Conservation (phyloP, 2,797 vertebrate genomes). For the Esox masquinongy region DNA sequence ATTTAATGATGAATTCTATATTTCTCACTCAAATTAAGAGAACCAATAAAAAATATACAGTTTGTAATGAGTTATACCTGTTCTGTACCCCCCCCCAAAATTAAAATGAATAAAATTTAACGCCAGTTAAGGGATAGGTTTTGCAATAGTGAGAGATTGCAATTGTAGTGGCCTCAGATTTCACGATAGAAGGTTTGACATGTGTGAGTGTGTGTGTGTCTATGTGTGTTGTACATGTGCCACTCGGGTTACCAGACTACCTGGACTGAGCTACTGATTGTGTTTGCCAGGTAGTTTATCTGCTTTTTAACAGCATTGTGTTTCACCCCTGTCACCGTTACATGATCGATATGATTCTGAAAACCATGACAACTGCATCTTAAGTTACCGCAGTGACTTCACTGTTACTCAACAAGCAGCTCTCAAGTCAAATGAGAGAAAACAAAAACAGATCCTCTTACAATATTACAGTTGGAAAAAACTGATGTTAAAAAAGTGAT, state of each 20-base stretch:
- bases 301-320: conserved; percentile 47
- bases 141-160: not conserved
- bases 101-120: not conserved
- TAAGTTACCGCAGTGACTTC: not conserved
- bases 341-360: conserved; percentile 24
- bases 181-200: too few species aligned
- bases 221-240: not conserved
- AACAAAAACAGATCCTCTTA: not conserved
- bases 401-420: not conserved
- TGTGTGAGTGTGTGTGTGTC: conserved; percentile 18
- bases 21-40: too few species aligned
- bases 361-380: conserved; percentile 10
- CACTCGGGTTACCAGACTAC: conserved; percentile 46
- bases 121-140: not conserved
- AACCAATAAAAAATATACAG: too few species aligned
- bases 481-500: not conserved
- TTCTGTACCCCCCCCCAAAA: too few species aligned
- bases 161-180: not conserved
- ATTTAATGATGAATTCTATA: too few species aligned
- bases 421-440: conserved; percentile 9
- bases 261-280: conserved; percentile 28
- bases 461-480: not conserved
- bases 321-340: conserved; percentile 50
- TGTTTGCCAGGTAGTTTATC: conserved; percentile 36
- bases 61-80: too few species aligned